These are phyloP conservation scores for Ectemnius continuus DNA, from an alignment of 2,888 invertebrate genomes.

Conservation along the genomic window DNA sequence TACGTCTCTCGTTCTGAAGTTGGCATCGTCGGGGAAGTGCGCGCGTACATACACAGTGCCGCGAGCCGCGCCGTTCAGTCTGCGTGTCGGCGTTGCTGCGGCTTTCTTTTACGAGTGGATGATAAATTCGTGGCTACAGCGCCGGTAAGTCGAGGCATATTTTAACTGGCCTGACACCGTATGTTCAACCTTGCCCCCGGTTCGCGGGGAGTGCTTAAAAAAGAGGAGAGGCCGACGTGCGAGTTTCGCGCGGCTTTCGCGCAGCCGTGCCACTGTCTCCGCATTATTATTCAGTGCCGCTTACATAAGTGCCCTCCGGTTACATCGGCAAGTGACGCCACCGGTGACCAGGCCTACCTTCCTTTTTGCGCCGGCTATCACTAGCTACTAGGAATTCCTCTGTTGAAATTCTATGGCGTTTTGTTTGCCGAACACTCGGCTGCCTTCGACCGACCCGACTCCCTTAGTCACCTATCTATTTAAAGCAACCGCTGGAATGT, in stretches of 20 bases:
- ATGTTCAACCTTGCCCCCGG: conserved; percentile 34
- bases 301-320: conserved; percentile 28
- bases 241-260: conserved; percentile 50
- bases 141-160: conserved; percentile 13
- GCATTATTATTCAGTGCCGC: conserved; percentile 34
- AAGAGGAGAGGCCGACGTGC: conserved; percentile 49
- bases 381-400: too few species aligned
- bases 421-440: too few species aligned
- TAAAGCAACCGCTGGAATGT: too few species aligned
- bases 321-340: neutral
- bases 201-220: conserved; percentile 38
- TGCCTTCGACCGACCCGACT: too few species aligned
- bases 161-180: conserved; percentile 19
- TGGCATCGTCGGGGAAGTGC: neutral
- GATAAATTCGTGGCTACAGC: conserved; percentile 22
- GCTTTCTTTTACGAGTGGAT: conserved; percentile 14
- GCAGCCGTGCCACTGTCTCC: conserved; percentile 13
- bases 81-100: neutral
- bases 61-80: neutral
- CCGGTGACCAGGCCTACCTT: neutral
- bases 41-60: neutral
- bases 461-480: too few species aligned
- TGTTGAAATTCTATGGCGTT: too few species aligned
- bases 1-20: neutral
- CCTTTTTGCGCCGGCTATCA: too few species aligned